Base-by-base conservation (phyloP, 1,140 invertebrate species). In the Anadara kagoshimensis region DNA sequence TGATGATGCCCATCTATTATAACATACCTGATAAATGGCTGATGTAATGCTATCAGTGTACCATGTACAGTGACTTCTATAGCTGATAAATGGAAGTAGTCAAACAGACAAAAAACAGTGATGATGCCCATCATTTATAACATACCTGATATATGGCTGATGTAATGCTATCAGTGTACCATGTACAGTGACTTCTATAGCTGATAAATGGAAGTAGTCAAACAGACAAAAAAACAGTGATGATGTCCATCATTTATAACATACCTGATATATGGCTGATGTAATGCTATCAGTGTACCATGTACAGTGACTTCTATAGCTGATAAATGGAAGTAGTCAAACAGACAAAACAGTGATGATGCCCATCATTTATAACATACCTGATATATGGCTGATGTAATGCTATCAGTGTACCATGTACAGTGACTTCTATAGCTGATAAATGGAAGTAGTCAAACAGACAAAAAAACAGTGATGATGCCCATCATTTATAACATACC, bases 361-460 rank as follows among this genome's bases (percentile, higher is more conserved):
- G 29, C 29, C 29, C 29, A 36, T 36, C 29, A 36, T 36, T 3
- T 24, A 57, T 22, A 66, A n/a, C 68, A 71, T 78, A 95, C 94
- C 95, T 95, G 88, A 96, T 93, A 84, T 95, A 97, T 24, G 96
- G 96, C 69, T 91, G 90, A 91, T 97, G 96, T 74, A 98, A 91
- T 66, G 96, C 95, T 65, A 98, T 94, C 69, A 98, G 91, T 84
- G 94, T 94, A 58, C 94, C 95, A 88, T 98, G 97, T 73, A 98
- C 93, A 59, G 95, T 96, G 76, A 98, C 91, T 64, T 95, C 96
- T 65, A 98, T 93, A 65, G 95, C 94, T 68, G 95, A 95, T 47
- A 99, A 92, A 91, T 99, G 96, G 90, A 98, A 98, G 90, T 98
- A 98, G 91, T 98, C 97, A 91, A 98, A 99, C 51, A 98, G 92